A percentile compares a stretch with the other conserved stretches of the same genome.
These are phyloP conservation scores for Neria commutata DNA, from an alignment of 2,888 invertebrate genomes.

Conservation along the genomic window DNA sequence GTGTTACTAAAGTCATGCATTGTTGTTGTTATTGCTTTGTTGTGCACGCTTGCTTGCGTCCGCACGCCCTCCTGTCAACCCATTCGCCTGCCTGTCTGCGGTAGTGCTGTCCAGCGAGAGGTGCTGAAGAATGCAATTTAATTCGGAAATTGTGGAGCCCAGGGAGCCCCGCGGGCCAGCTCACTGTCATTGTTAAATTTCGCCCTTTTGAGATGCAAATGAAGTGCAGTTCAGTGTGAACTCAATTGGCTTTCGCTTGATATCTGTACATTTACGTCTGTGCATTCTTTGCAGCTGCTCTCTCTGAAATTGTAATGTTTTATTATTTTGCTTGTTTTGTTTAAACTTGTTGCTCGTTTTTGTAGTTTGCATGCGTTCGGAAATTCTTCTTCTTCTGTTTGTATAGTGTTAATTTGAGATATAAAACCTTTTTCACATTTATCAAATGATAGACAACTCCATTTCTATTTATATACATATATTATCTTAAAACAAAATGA, in stretches of 20 bases:
- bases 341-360: background rate
- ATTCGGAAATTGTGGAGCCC: background rate
- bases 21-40: slow-evolving; percentile 7
- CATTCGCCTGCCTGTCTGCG: background rate
- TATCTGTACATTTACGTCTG: background rate
- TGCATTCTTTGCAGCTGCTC: background rate
- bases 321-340: background rate
- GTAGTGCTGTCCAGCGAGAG: background rate
- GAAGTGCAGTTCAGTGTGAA: background rate
- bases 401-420: background rate
- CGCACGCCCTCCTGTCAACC: background rate
- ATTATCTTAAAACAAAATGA: too few species aligned
- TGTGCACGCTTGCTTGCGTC: background rate
- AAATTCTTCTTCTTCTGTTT: slow-evolving; percentile 17
- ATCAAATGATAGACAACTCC: too few species aligned
- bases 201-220: background rate
- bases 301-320: background rate
- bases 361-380: background rate
- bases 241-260: background rate
- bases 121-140: background rate
- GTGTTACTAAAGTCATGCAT: too few species aligned
- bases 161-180: too few species aligned
- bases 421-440: too few species aligned
- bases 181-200: background rate
- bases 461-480: too few species aligned